Base-by-base conservation (phyloP, 53 echinoderm and acorn worm species). In the Actinopyga echinites region DNA sequence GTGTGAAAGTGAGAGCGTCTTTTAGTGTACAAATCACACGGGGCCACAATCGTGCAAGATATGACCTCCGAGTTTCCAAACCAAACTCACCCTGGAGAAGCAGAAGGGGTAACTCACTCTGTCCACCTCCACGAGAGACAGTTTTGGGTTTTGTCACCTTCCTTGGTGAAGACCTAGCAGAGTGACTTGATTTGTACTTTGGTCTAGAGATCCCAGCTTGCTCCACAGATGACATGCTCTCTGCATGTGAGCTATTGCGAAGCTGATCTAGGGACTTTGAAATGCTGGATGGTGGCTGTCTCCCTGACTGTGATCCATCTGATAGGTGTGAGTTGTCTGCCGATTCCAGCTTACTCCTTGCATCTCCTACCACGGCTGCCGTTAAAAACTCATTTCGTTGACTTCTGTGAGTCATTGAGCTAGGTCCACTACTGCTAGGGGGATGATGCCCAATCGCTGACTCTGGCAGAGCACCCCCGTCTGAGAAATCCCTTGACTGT, bases 401-500 rank as follows among this genome's bases (percentile, higher is more conserved):
- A 5, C 36, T 45, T 59, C 81, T 59, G 10, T 78, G 78, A 20
- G 57, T 55, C 20, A 55, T 29, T 15, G 54, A 32, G 11, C 55
- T 78, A 23, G 78, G 78, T 32, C 54, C 55, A 37, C 81, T 80
- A 61, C 63, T 62, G n/a, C 60, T 62, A 4, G 81, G 62, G 24
- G 63, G 38, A n/a, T 78, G 54, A 55, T 61, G 38, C 26, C 81
- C 36, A 3, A 31, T 9, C 5, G 28, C 32, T 24, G 74, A 74
- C 31, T 78, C 78, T 21, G 62, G 81, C 26, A 60, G 21, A 30
- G 81, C 36, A 10, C 81, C 81, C 38, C 56, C 86, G 9, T 90
- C 90, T 22, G 87, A 71, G 19, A 83, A 87, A 23, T 90, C 90
- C 30, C 90, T 75, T 8, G 90, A 90, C 25, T 73, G 81, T 65